phyloP scores from a whole-genome alignment of 1,140 invertebrate genomes.

The Pentalonia nigronervosa region DNA sequence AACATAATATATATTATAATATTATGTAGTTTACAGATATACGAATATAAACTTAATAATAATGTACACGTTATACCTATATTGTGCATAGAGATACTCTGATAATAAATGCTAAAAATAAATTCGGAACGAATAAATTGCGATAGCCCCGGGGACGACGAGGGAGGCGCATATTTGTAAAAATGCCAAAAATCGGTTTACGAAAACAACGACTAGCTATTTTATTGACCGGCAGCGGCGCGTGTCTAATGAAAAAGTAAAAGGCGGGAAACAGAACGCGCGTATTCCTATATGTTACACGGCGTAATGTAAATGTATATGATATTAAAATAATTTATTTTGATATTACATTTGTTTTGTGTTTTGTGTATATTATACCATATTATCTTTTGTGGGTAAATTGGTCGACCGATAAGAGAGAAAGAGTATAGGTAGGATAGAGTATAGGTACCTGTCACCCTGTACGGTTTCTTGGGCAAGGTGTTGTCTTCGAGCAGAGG shows the following conservation, averaged over 20 bases:
- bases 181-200: constrained; percentile 47
- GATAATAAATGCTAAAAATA: constrained; percentile 51
- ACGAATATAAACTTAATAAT: neutral
- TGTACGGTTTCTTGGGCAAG: constrained; percentile 34
- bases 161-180: constrained; percentile 42
- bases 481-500: constrained; percentile 47
- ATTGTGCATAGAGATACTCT: neutral
- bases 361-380: too few relatives aligned
- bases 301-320: neutral
- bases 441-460: constrained; percentile 41
- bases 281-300: neutral
- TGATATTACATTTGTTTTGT: neutral
- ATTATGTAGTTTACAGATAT: neutral
- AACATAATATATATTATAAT: neutral
- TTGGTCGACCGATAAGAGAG: neutral
- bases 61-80: neutral
- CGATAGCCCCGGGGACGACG: constrained; percentile 5
- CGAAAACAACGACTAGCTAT: constrained; percentile 29
- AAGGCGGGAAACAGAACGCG: neutral
- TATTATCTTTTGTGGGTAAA: neutral
- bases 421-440: neutral
- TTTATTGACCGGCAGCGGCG: neutral
- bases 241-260: neutral
- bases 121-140: constrained; percentile 39
- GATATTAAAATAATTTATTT: neutral